A percentile compares a stretch with the other conserved stretches of the same genome.
phyloP scores from a whole-genome alignment of 2,888 invertebrate genomes.

The Erebia epiphron region DNA sequence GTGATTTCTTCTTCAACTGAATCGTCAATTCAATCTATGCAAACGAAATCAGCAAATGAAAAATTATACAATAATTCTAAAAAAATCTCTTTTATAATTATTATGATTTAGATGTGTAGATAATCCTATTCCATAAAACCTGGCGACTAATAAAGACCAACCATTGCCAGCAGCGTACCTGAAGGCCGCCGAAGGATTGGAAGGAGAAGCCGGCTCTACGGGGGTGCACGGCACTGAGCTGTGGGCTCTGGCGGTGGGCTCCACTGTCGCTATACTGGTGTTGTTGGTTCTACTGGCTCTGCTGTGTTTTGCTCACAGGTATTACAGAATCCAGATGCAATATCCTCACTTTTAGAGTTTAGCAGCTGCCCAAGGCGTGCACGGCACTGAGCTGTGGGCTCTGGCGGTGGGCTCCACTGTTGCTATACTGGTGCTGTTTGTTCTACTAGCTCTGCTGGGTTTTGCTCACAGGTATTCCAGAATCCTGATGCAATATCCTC shows the following conservation, averaged over 20 bases:
- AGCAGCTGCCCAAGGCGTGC: constrained; percentile 51
- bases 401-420: constrained; percentile 85
- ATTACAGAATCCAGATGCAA: neutral
- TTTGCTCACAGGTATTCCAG: constrained; percentile 64
- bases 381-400: constrained; percentile 82
- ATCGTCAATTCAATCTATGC: too few relatives aligned
- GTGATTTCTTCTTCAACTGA: too few relatives aligned
- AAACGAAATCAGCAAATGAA: too few relatives aligned
- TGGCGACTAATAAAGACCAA: constrained; percentile 4
- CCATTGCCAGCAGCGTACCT: constrained; percentile 84
- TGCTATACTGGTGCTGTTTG: constrained; percentile 82
- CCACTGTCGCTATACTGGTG: constrained; percentile 83
- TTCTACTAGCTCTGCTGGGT: constrained; percentile 79
- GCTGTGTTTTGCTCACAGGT: constrained; percentile 73
- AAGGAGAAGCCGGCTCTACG: constrained; percentile 73
- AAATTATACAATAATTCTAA: too few relatives aligned
- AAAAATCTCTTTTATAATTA: too few relatives aligned
- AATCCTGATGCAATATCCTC: neutral
- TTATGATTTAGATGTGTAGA: too few relatives aligned
- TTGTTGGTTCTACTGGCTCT: constrained; percentile 82
- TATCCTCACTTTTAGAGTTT: neutral
- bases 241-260: constrained; percentile 86
- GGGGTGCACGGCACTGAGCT: constrained; percentile 67
- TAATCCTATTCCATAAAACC: neutral
- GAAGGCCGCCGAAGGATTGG: constrained; percentile 84